Evolutionary conservation across 2,888 invertebrate species (phyloP).

Genomic region (Sesia bembeciformis): DNA sequence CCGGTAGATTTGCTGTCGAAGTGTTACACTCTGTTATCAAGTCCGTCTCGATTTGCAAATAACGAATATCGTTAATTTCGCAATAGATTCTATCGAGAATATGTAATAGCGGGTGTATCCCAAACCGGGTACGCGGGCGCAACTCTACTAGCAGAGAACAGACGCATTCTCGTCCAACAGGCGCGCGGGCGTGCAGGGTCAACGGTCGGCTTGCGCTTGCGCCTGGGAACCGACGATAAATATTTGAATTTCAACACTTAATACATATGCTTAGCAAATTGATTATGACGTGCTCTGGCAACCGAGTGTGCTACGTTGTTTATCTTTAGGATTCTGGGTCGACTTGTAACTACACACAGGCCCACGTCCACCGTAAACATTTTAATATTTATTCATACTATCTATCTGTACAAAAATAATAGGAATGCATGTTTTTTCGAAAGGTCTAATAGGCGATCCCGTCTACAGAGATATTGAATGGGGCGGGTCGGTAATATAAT

Average conservation of each 20-base stretch:
- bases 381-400: neutral
- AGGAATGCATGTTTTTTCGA: neutral
- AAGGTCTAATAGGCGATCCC: neutral
- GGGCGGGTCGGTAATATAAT: constrained; percentile 42
- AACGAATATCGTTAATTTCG: no score
- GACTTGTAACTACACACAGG: neutral
- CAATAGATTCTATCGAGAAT: neutral
- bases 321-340: constrained; percentile 10
- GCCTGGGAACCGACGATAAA: constrained; percentile 69
- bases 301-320: constrained; percentile 28
- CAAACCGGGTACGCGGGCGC: neutral
- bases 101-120: neutral
- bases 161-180: constrained; percentile 35
- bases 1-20: no score
- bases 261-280: constrained; percentile 71
- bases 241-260: constrained; percentile 72
- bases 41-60: no score
- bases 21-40: no score
- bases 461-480: constrained; percentile 17
- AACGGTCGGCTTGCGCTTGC: constrained; percentile 61
- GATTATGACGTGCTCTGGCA: constrained; percentile 50
- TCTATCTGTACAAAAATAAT: neutral
- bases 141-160: constrained; percentile 17
- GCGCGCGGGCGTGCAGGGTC: constrained; percentile 56
- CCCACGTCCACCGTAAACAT: neutral